These are phyloP conservation scores for Saxicola maurus DNA, from an alignment of 2,797 vertebrate genomes.

Conservation along the genomic window DNA sequence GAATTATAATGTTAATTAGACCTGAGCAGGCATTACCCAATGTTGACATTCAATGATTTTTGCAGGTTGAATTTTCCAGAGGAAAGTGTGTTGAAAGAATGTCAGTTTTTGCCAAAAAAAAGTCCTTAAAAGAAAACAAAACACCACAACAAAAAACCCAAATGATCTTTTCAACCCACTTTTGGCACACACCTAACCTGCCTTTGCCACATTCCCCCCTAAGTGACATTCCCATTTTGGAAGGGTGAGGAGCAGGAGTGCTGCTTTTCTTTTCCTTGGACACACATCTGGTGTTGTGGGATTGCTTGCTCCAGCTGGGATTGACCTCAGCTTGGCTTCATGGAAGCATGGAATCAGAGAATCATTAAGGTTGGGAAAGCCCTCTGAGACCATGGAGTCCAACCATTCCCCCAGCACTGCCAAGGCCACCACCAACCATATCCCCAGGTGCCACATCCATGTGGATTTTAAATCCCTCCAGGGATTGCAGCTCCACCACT, in stretches of 20 bases:
- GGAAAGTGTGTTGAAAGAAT: background rate
- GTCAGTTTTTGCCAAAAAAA: background rate
- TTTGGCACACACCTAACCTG: background rate
- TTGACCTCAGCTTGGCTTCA: background rate
- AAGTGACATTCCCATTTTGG: background rate
- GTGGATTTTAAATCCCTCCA: background rate
- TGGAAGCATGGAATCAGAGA: background rate
- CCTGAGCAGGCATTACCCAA: background rate
- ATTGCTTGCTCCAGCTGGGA: background rate
- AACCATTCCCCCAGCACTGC: background rate
- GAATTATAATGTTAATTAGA: background rate
- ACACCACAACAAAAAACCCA: background rate
- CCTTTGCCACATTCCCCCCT: fast-evolving
- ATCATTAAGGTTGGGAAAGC: background rate
- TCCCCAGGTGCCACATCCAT: background rate
- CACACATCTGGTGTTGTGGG: fast-evolving
- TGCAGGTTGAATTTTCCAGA: background rate
- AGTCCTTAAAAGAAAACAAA: background rate
- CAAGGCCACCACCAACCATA: background rate
- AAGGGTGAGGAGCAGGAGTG: background rate
- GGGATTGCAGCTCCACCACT: background rate
- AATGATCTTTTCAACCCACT: background rate
- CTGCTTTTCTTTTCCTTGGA: background rate
- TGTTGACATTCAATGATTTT: background rate
- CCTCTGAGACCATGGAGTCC: background rate